Evolutionary conservation across 2,888 invertebrate species (phyloP).

Genomic region (Poecilobothrus nobilitatus): DNA sequence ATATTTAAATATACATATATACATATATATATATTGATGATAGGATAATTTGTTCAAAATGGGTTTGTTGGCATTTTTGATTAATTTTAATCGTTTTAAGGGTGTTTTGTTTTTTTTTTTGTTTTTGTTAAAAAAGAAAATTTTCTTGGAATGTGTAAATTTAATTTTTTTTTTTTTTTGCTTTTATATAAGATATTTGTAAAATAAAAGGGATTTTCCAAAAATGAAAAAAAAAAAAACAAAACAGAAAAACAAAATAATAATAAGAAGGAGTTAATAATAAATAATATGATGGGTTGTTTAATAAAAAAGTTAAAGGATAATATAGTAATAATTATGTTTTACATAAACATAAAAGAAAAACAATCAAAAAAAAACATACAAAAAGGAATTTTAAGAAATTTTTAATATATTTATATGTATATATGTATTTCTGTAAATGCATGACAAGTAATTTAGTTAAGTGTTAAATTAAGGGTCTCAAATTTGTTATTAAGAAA

Average conservation of each 20-base stretch:
- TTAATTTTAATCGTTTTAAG: constrained; percentile 6
- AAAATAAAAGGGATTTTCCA: too few species aligned
- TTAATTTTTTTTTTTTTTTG: neutral
- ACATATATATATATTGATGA: neutral
- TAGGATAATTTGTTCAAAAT: constrained; percentile 2
- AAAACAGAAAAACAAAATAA: neutral
- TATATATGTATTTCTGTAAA: neutral
- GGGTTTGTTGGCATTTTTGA: neutral
- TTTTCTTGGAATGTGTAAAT: constrained; percentile 2
- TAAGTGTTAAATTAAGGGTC: neutral
- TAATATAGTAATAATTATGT: constrained; percentile 1
- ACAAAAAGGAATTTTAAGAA: too few species aligned
- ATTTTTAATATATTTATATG: too few species aligned
- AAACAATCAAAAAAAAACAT: too few species aligned
- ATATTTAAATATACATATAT: too few species aligned
- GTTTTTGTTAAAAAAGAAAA: neutral
- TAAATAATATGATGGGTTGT: neutral
- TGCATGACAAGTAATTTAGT: neutral
- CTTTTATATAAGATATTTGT: too few species aligned
- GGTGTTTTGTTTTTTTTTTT: neutral
- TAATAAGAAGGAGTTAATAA: neutral
- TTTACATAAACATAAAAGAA: neutral
- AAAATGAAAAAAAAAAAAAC: too few species aligned
- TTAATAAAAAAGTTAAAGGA: neutral
- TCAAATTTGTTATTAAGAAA: neutral